phyloP scores from a whole-genome alignment of 2,113 vertebrate genomes.

The Zapus hudsonius region DNA sequence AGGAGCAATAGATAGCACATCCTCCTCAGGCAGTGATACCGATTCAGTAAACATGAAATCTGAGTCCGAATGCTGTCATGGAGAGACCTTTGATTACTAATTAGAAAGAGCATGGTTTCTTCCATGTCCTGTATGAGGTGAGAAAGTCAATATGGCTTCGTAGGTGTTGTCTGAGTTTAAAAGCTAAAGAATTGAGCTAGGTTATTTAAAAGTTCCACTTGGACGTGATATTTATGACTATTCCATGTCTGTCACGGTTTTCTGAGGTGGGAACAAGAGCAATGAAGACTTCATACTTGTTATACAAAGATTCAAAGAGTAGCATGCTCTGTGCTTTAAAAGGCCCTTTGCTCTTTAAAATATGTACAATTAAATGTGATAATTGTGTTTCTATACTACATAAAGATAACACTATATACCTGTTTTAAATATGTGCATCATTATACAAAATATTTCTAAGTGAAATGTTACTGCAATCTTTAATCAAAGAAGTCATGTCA shows the following conservation, averaged over 20 bases:
- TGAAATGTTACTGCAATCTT: background rate
- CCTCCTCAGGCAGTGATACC: background rate
- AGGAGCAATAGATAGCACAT: background rate
- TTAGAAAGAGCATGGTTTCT: background rate
- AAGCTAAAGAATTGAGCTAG: background rate
- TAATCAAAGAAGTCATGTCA: background rate
- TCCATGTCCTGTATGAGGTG: background rate
- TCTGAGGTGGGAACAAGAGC: background rate
- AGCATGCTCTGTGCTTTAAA: background rate
- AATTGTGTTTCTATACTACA: background rate
- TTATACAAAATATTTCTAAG: constrained; percentile 11
- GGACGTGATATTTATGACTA: background rate
- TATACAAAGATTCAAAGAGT: background rate
- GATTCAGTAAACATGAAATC: background rate
- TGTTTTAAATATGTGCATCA: background rate
- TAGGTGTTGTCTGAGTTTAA: background rate
- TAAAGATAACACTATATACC: background rate
- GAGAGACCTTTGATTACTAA: background rate
- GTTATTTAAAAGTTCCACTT: background rate
- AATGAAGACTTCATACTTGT: background rate
- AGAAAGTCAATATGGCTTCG: background rate
- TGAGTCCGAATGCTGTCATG: background rate
- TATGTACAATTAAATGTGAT: background rate
- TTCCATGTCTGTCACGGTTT: background rate
- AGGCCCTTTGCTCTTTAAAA: background rate